phyloP scores from a whole-genome alignment of 1,140 invertebrate genomes.

The Agrypnia vestita region DNA sequence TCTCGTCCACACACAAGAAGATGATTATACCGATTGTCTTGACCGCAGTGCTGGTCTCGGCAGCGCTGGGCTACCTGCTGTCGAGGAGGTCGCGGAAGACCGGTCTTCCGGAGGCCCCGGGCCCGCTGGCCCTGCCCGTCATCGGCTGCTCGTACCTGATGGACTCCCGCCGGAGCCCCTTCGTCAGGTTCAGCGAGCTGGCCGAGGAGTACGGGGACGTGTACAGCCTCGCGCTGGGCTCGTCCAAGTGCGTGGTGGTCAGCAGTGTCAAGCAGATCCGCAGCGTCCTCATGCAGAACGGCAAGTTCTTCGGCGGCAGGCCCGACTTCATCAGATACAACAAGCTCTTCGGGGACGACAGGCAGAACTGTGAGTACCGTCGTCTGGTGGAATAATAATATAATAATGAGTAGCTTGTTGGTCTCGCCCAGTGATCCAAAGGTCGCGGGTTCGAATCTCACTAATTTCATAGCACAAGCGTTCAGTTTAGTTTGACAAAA shows the following conservation, averaged over 20 bases:
- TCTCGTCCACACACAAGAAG: no score
- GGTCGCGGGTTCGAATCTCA: no score
- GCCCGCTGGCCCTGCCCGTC: constrained; percentile 74
- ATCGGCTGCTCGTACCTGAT: constrained; percentile 83
- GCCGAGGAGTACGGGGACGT: constrained; percentile 83
- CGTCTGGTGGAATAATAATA: not conserved
- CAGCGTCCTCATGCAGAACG: constrained; percentile 87
- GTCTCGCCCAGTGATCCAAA: no score
- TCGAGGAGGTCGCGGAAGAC: not conserved
- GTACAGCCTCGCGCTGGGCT: constrained; percentile 82
- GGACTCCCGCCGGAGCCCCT: constrained; percentile 78
- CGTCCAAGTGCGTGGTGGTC: constrained; percentile 82
- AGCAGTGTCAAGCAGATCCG: constrained; percentile 83
- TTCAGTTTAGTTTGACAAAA: no score
- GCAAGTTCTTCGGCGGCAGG: constrained; percentile 84
- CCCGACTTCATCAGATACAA: constrained; percentile 86
- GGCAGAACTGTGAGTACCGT: constrained; percentile 84
- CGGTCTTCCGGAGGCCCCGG: not conserved
- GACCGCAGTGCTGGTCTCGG: not conserved
- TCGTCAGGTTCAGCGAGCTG: constrained; percentile 81
- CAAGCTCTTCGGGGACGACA: constrained; percentile 82
- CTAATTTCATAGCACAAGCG: no score
- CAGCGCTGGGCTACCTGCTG: not conserved
- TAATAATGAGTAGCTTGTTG: no score
- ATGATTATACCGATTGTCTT: no score